Base-by-base conservation (phyloP, 2,888 invertebrate genomes). In the Sicus ferrugineus region DNA sequence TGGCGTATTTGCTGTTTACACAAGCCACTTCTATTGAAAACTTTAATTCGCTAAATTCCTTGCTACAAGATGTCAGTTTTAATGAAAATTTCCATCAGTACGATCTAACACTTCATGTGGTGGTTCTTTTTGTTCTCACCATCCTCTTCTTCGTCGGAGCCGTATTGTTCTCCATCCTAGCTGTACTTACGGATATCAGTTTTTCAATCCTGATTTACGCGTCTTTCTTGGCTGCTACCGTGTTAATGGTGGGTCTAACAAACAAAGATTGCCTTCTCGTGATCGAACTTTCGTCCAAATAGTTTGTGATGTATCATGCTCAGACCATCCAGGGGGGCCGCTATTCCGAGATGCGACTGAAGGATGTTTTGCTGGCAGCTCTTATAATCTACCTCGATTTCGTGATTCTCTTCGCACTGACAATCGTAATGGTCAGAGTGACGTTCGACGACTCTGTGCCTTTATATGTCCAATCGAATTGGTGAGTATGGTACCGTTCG, bases 301-400 rank as follows among this genome's bases (percentile, higher is more conserved):
- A 81, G 82, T 81, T 81, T 48, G 70, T 78, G 28, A 75, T 80
- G 77, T 81, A 82, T 50, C 82, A 82, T 62, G 78, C 77, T 0
- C 81, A 81, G 72, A 80, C 81, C 2, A 78, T 81, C 16, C 76
- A 75, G 21, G 81, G 81, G 0, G 78, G 79, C 11, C 78, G 80
- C 6, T 81, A 78, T 70, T 81, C 82, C 0, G 82, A 81, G 69
- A 77, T 81, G 77, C 76, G 80, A 0, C 54, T 76, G 4, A 75
- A 74, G 21, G 81, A 81, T 42, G 77, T 73, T 70, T 72, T 79
- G 1, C 63, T 81, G 56, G 82, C 77, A 21, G 73, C 78, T 1
- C 67, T 81, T 14, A 78, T 81, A 19, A 72, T 82, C 2, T 81
- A 77, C 67, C 75, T 72, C 52, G 81, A 82, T 58, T 80, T 79